phyloP scores from a whole-genome alignment of 2,797 vertebrate genomes.

The Sebastes trivittatus region DNA sequence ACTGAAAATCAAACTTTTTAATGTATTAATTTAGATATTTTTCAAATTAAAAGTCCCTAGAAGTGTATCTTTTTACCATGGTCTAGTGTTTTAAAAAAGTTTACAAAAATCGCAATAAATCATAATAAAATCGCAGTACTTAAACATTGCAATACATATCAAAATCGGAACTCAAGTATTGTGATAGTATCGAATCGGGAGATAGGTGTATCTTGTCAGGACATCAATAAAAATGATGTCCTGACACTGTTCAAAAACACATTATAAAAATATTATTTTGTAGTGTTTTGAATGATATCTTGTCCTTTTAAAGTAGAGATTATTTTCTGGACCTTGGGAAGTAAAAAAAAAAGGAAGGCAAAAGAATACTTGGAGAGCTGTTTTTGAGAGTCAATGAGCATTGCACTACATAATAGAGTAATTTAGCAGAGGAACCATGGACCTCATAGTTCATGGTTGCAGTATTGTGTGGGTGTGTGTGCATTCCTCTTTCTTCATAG shows the following conservation, averaged over 20 bases:
- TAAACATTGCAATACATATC: no score
- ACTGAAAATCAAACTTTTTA: no score
- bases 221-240: neutral
- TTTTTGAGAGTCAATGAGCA: constrained; percentile 25
- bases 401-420: constrained; percentile 10
- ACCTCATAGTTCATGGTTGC: constrained; percentile 43
- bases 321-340: neutral
- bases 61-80: neutral
- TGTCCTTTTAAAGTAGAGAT: neutral
- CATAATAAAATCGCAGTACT: no score
- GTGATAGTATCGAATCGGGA: no score
- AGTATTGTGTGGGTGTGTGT: constrained; percentile 37
- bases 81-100: no score
- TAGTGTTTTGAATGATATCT: neutral
- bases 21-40: no score
- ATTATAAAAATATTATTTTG: neutral
- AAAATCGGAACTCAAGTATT: no score
- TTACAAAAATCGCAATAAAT: no score
- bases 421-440: constrained; percentile 41
- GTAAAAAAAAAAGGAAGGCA: neutral
- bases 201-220: no score
- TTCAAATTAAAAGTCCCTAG: no score
- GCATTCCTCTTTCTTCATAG: constrained; percentile 48
- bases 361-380: neutral
- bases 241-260: neutral